A percentile compares a stretch with the other conserved stretches of the same genome.
These are phyloP conservation scores for Stramonita haemastoma DNA, from an alignment of 2,888 invertebrate species.

Conservation along the genomic window DNA sequence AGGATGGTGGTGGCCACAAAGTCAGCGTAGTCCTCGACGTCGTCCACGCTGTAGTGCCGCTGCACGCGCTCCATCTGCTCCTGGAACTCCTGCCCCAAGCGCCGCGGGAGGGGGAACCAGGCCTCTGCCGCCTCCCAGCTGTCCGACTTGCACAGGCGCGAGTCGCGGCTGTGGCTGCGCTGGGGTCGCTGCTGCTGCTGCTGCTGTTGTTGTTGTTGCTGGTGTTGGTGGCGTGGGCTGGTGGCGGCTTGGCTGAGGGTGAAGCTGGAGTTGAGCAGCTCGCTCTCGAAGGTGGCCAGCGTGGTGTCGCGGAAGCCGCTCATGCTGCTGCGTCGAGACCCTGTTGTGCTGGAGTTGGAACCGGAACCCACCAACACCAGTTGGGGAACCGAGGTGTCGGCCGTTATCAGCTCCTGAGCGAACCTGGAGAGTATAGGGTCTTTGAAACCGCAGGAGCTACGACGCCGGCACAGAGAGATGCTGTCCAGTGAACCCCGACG, in stretches of 20 bases:
- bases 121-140: conserved; percentile 53
- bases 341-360: conserved; percentile 59
- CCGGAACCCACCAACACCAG: conserved; percentile 58
- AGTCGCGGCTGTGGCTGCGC: conserved; percentile 45
- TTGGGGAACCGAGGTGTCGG: conserved; percentile 65
- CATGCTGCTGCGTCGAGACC: conserved; percentile 66
- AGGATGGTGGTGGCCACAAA: conserved; percentile 52
- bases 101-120: conserved; percentile 54
- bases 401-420: conserved; percentile 72
- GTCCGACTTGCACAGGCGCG: conserved; percentile 48
- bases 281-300: conserved; percentile 68
- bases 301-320: conserved; percentile 65
- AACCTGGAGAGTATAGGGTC: conserved; percentile 71
- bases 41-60: conserved; percentile 52
- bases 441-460: conserved; percentile 66
- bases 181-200: conserved; percentile 29
- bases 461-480: conserved; percentile 51
- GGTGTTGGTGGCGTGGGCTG: conserved; percentile 42
- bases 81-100: conserved; percentile 53
- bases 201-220: no score
- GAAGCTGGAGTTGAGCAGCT: conserved; percentile 60
- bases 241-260: conserved; percentile 27
- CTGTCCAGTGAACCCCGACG: conserved; percentile 58
- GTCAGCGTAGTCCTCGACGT: conserved; percentile 53
- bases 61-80: conserved; percentile 49